These are phyloP conservation scores for Macaria liturata DNA, from an alignment of 2,888 invertebrate genomes.

Conservation along the genomic window DNA sequence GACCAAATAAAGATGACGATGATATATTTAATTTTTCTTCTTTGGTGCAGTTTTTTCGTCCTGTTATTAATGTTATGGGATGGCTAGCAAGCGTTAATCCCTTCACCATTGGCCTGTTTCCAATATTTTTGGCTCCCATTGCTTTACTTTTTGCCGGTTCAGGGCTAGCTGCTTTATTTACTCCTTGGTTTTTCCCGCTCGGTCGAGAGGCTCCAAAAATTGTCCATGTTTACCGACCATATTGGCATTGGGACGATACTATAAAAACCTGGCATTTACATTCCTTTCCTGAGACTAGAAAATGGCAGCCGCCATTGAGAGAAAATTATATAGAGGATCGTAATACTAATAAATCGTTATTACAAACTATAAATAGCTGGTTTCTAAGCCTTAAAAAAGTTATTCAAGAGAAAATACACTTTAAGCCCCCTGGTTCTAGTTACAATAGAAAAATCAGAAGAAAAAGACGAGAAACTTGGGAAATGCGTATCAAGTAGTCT, in stretches of 20 bases:
- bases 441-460: slow-evolving; percentile 53
- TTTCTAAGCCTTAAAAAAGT: slow-evolving; percentile 49
- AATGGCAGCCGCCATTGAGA: slow-evolving; percentile 43
- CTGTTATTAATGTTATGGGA: slow-evolving; percentile 76
- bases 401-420: slow-evolving; percentile 40
- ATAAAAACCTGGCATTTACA: slow-evolving; percentile 80
- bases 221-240: slow-evolving; percentile 68
- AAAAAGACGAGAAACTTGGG: slow-evolving; percentile 62
- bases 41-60: slow-evolving; percentile 71
- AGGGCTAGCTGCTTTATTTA: slow-evolving; percentile 84
- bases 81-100: slow-evolving; percentile 83
- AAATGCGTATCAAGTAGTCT: slow-evolving; percentile 51
- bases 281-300: slow-evolving; percentile 62
- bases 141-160: slow-evolving; percentile 85
- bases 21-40: slow-evolving; percentile 77
- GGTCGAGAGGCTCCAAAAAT: slow-evolving; percentile 69
- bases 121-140: slow-evolving; percentile 85
- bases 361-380: slow-evolving; percentile 56
- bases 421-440: slow-evolving; percentile 15
- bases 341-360: slow-evolving; percentile 43
- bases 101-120: slow-evolving; percentile 82
- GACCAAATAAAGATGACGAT: slow-evolving; percentile 64
- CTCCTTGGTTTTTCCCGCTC: slow-evolving; percentile 85
- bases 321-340: slow-evolving; percentile 37
- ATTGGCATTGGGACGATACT: slow-evolving; percentile 83